Evolutionary conservation across 2,888 invertebrate species (phyloP), one percentile per base, ranked within the genome.

Genomic region (Parthenolecanium corni): DNA sequence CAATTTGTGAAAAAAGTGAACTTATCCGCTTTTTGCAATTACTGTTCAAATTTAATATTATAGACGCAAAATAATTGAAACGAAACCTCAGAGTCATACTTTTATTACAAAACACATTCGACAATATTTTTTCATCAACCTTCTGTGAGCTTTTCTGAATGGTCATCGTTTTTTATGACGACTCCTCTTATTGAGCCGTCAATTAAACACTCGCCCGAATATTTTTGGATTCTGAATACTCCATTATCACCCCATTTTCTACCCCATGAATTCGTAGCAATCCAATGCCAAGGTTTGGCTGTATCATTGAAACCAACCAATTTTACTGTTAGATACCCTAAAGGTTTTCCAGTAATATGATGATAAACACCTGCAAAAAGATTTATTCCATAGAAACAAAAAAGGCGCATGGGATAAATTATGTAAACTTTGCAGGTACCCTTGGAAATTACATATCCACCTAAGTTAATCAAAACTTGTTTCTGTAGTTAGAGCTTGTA

Each of bases 271-370:
- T 66, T 66, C 2, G 47, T 61, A 5, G 65, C 66, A 3, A 66
- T 54, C 66, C 66, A 66, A 52, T 66, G 65, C 52, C 40, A 23
- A 5, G 21, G 20, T 16, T 57, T 38, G 14, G 51, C 24, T 16
- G 57, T 44, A 12, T 52, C 44, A 16, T 64, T 54, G 52, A 52
- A 66, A 23, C 66, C 66, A 16, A 66, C 63, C 6, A 66, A 16
- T 40, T 54, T 62, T 18, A 69, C 68, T 9, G 69, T 67, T 36
- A 68, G 66, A 12, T 65, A 65, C 1, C 69, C 93, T 2, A 91
- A 76, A 31, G 75, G 78, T 16, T 78, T 75, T 5, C 92, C 92
- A 65, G 79, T 77, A 0, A 81, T 81, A 72, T 92, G 90, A 70
- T 83, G 78, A 71, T 86, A 85, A 23, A 86, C 84, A 64, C 84